These are phyloP conservation scores for Oostethus manadensis DNA, from an alignment of 2,113 vertebrate genomes.

Conservation along the genomic window DNA sequence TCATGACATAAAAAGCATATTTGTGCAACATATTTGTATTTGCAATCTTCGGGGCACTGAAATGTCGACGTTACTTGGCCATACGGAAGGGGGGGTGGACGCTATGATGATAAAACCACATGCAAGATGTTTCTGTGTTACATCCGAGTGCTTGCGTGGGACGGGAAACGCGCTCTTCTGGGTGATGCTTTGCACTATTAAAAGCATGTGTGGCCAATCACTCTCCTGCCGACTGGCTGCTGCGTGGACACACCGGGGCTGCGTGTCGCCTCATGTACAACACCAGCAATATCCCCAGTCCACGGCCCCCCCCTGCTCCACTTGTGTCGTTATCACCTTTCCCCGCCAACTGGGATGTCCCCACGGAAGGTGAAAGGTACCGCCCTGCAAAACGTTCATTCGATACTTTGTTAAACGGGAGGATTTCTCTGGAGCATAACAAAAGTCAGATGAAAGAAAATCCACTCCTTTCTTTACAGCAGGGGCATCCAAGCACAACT, in stretches of 20 bases:
- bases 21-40: too few species aligned
- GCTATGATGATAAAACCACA: too few species aligned
- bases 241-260: slow-evolving; percentile 1
- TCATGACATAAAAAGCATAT: too few species aligned
- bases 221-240: slow-evolving; percentile 22
- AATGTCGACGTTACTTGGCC: too few species aligned
- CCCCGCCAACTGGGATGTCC: slow-evolving; percentile 48
- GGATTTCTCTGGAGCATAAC: slow-evolving; percentile 15
- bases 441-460: slow-evolving; percentile 5
- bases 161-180: slow-evolving; percentile 6
- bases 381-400: slow-evolving; percentile 48
- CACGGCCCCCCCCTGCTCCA: slow-evolving; percentile 29
- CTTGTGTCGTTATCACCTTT: slow-evolving; percentile 64
- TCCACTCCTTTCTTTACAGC: not conserved
- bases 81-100: too few species aligned
- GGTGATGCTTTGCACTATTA: slow-evolving; percentile 41
- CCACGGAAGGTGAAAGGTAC: slow-evolving; percentile 33
- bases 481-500: too few species aligned
- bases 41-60: too few species aligned
- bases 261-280: slow-evolving; percentile 39
- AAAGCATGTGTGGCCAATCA: slow-evolving; percentile 41
- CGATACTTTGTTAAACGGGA: slow-evolving; percentile 31
- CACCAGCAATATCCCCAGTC: slow-evolving; percentile 60
- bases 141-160: too few species aligned
- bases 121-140: too few species aligned